Conservation (phyloP, 92 coral and sea anemone species). For the Zoanthus sansibaricus region DNA sequence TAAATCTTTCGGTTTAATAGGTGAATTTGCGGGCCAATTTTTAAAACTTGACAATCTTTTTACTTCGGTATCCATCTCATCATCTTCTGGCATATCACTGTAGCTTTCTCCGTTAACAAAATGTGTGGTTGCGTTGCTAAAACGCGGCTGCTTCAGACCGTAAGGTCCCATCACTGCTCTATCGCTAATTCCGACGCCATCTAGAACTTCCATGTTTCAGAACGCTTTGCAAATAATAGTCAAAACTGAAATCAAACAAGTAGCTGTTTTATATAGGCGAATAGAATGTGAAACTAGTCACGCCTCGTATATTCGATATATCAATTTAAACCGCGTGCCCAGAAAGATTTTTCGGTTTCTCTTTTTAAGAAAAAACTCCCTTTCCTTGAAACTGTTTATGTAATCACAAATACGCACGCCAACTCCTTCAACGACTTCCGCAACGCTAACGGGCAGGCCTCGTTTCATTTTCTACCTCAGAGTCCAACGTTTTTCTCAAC, state of each 20-base stretch:
- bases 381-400: background rate
- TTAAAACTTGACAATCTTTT: conserved; percentile 78
- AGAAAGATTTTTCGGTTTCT: no score
- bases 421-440: background rate
- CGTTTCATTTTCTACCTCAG: no score
- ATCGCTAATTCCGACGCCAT: background rate
- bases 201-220: conserved; percentile 24
- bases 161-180: background rate
- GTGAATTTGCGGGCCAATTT: conserved; percentile 73
- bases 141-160: background rate
- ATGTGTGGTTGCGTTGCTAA: background rate
- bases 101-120: conserved; percentile 31
- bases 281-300: background rate
- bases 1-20: conserved; percentile 74
- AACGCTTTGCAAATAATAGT: background rate
- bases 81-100: conserved; percentile 68
- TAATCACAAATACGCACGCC: background rate
- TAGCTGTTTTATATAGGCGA: background rate
- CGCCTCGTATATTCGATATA: no score
- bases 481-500: no score
- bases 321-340: background rate
- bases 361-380: no score
- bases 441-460: no score
- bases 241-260: background rate
- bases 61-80: conserved; percentile 78